These are phyloP conservation scores for Pseudopipra pipra DNA, from an alignment of 2,113 vertebrate species.

Conservation along the genomic window DNA sequence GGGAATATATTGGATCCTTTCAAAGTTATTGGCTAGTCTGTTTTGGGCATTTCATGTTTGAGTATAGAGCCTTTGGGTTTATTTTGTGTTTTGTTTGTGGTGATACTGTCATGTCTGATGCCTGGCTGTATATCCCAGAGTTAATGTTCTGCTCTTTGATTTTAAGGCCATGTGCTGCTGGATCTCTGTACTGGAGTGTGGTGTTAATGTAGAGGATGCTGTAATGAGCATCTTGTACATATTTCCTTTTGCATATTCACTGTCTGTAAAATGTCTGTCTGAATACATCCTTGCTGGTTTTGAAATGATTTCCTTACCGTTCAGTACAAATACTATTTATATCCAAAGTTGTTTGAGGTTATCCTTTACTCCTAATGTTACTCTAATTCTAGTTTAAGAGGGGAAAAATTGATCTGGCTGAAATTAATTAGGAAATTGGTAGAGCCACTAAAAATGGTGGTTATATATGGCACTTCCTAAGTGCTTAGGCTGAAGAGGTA, in stretches of 20 bases:
- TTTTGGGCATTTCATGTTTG: slow-evolving; percentile 22
- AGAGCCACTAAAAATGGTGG: neutral
- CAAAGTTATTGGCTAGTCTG: slow-evolving; percentile 40
- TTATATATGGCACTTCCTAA: slow-evolving; percentile 12
- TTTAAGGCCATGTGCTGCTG: neutral
- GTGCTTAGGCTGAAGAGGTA: neutral
- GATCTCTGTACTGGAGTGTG: neutral
- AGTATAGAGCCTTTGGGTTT: neutral
- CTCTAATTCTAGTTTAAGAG: neutral
- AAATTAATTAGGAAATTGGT: slow-evolving; percentile 34
- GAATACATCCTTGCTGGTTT: neutral
- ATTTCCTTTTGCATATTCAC: slow-evolving; percentile 21
- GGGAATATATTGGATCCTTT: slow-evolving; percentile 36
- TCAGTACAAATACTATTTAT: neutral
- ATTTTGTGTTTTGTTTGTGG: slow-evolving; percentile 8
- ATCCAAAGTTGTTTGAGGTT: slow-evolving; percentile 28
- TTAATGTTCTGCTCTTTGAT: neutral
- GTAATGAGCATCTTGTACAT: slow-evolving; percentile 27
- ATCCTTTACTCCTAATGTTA: slow-evolving; percentile 19
- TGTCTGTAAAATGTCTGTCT: slow-evolving; percentile 3
- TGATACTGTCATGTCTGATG: neutral
- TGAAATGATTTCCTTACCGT: neutral
- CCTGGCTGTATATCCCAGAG: neutral
- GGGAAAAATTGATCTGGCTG: neutral
- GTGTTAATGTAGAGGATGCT: slow-evolving; percentile 20